Percentiles rank a stretch among this genome's conserved stretches.
Conservation (phyloP, 2,797 vertebrate species). For the Cynopterus sphinx region DNA sequence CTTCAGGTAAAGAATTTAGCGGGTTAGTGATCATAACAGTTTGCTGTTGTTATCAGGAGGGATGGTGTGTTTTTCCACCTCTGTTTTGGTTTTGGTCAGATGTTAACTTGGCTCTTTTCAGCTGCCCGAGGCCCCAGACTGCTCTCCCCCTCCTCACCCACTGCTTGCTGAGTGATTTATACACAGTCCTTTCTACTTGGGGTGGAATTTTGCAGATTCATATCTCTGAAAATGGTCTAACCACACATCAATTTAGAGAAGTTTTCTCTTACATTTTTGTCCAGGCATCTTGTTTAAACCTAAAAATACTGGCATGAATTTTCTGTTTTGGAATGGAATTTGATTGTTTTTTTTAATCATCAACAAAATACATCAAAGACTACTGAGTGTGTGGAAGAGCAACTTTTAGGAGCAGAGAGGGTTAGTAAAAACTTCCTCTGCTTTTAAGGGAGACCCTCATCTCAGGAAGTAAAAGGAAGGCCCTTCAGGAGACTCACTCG, state of each 20-base stretch:
- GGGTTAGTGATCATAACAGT: not conserved
- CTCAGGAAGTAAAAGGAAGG: not conserved
- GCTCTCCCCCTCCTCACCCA: rapidly evolving
- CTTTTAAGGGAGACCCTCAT: not conserved
- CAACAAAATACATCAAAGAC: not conserved
- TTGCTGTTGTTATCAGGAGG: not conserved
- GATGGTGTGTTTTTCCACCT: not conserved
- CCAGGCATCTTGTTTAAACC: not conserved
- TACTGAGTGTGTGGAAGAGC: not conserved
- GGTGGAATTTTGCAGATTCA: not conserved
- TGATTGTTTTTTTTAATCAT: conserved; percentile 5
- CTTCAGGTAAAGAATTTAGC: not conserved
- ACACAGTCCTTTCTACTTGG: not conserved
- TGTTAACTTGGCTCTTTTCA: not conserved
- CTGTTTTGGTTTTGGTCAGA: not conserved
- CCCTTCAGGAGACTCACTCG: not conserved
- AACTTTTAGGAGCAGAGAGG: not conserved
- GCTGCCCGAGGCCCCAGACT: not conserved
- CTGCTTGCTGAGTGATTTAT: not conserved
- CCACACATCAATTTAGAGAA: not conserved
- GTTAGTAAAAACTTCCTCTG: not conserved
- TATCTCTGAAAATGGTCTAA: not conserved
- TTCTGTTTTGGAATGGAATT: not conserved
- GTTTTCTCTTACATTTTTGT: not conserved
- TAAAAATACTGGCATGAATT: not conserved